Evolutionary conservation across 1,140 invertebrate genomes (phyloP), one percentile per base, ranked within the genome.

Genomic region (Centruroides vittatus): DNA sequence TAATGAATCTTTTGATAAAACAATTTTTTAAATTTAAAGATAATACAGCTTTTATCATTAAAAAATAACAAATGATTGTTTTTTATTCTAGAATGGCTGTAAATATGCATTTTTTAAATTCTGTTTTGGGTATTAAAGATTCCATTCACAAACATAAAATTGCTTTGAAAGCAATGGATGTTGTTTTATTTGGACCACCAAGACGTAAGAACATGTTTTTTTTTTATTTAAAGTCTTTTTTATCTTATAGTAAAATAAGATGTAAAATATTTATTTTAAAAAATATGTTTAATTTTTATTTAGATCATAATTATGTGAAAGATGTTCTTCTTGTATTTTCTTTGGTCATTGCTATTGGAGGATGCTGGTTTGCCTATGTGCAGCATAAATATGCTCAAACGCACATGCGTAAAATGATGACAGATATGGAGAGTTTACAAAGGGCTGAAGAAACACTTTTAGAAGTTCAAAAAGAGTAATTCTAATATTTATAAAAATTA

Each of bases 91-190:
- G 90, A 76, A 76, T 94, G 74, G 91, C 92, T 65, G 88, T 89
- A 35, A 90, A 91, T 76, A 86, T 88, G 76, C 85, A 92, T 68
- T 92, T 88, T 75, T 76, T 94, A 52, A 85, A 80, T 71, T 86
- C 83, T 71, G 81, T 86, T 47, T 78, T 97, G 65, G 93, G 93
- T n/a, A 95, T 98, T 67, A 95, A 94, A 74, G 93, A 97, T 78
- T 88, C 89, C 12, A 94, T 95, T 68, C 92, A 97, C 74, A 93
- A 90, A 72, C 91, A 95, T 78, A 97, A 97, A 77, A 85, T 98
- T 59, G 84, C 89, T 4, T 77, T 97, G 35, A 97, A 98, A 78
- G 93, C 93, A 48, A 95, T 94, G 88, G 94, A 98, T 76, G 87
- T 94, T 61, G 93, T 98, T 8, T 78, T 98, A 9, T 98, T 98